Base-by-base conservation (phyloP, 2,797 vertebrate genomes). In the Alectoris magna region DNA sequence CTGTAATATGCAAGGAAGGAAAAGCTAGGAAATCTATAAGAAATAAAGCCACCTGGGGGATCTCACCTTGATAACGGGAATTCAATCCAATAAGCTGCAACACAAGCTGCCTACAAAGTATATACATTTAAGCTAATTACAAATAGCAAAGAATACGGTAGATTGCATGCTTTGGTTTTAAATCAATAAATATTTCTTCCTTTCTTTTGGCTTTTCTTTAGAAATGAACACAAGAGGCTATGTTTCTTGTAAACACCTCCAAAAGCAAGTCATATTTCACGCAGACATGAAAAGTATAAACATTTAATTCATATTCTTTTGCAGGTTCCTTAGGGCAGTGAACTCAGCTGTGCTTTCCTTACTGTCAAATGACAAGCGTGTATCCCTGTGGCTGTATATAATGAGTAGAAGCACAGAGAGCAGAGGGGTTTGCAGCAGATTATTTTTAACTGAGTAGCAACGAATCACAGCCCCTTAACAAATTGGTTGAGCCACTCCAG, bases 301-400 rank as follows among this genome's bases (percentile, higher is more conserved):
- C 95, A 92, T 41, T 84, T 78, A 89, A 81, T 86, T 93, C 51
- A 29, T 23, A 44, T 16, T 91, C 71, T 41, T 87, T 60, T 82
- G 68, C 29, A 81, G 41, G 85, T n/a, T 95, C 70, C 95, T 66
- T n/a, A 76, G 84, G 89, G 87, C 83, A 78, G 69, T 11, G 55
- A 78, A 84, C 89, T 90, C 82, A 92, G 73, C 82, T 85, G 91
- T 51, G 87, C 73, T 88, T 59, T 81, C 49, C 84, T 75, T 46
- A 19, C 89, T 72, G 76, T 86, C 91, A 78, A 53, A 84, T 43
- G 94, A 94, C 87, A 86, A 85, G 87, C 73, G 4, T 66, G 31
- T 29, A 81, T 84, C 87, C 92, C 92, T 48, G 63, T 91, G 83
- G 89, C 83, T 81, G 59, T 49, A 41, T 51, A 59, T 93, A 95